Percentiles rank a stretch among this genome's conserved stretches.
These are phyloP conservation scores for Epistrophella euchroma DNA, from an alignment of 2,888 invertebrate genomes.

Conservation along the genomic window DNA sequence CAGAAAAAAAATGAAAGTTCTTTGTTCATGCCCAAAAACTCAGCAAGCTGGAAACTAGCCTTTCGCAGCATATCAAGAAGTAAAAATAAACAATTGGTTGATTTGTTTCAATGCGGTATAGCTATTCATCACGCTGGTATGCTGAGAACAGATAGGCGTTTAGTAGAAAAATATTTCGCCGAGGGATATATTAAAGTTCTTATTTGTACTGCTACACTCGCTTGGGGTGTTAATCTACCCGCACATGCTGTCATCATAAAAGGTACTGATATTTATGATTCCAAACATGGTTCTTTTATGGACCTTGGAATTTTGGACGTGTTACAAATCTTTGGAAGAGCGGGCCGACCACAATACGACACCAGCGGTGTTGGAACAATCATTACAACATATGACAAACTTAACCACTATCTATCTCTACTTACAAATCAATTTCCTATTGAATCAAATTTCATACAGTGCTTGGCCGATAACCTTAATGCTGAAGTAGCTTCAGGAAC, in stretches of 20 bases:
- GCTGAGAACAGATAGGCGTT: slow-evolving; percentile 92
- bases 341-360: slow-evolving; percentile 99
- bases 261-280: slow-evolving; percentile 97
- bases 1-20: slow-evolving; percentile 89
- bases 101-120: slow-evolving; percentile 94
- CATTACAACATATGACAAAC: slow-evolving; percentile 95
- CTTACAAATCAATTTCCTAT: slow-evolving; percentile 99
- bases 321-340: slow-evolving; percentile 98
- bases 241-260: slow-evolving; percentile 95
- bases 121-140: slow-evolving; percentile 99
- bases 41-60: slow-evolving; percentile 87
- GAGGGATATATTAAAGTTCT: slow-evolving; percentile 94
- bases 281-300: slow-evolving; percentile 96
- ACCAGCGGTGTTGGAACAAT: slow-evolving; percentile 97
- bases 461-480: slow-evolving; percentile 97
- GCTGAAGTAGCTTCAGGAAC: slow-evolving; percentile 99
- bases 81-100: slow-evolving; percentile 91
- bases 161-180: slow-evolving; percentile 95
- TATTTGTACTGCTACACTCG: slow-evolving; percentile 98
- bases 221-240: slow-evolving; percentile 99
- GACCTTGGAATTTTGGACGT: slow-evolving; percentile 99
- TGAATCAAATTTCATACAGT: slow-evolving; percentile 97
- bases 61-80: slow-evolving; percentile 89
- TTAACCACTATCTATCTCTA: slow-evolving; percentile 96
- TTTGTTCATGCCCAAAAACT: slow-evolving; percentile 88